A percentile compares a stretch with the other conserved stretches of the same genome.
Conservation (phyloP, 2,797 vertebrate species). For the Lemur catta region DNA sequence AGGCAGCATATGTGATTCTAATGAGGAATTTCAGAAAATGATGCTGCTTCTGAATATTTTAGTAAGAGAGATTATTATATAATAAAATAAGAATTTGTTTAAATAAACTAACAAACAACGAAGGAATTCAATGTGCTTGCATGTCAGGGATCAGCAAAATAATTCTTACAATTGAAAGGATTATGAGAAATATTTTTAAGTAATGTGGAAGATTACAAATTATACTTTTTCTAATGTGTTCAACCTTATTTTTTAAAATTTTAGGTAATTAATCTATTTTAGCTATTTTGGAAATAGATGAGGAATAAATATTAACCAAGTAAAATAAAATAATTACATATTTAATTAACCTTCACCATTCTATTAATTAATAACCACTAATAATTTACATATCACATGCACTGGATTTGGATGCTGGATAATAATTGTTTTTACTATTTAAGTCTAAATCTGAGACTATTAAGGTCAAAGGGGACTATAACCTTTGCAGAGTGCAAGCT, state of each 20-base stretch:
- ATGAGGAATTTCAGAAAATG: background rate
- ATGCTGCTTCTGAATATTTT: background rate
- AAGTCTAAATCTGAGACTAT: background rate
- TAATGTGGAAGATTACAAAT: background rate
- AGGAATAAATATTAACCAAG: background rate
- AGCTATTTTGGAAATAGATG: background rate
- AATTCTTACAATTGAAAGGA: background rate
- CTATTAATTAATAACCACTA: background rate
- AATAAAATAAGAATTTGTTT: background rate
- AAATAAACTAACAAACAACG: background rate
- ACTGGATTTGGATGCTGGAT: background rate
- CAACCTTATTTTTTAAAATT: background rate
- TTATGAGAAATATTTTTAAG: background rate
- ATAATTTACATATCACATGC: background rate
- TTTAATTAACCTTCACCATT: background rate
- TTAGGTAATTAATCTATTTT: background rate
- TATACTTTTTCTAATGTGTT: background rate
- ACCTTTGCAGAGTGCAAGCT: background rate
- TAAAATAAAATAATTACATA: background rate
- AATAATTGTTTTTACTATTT: background rate
- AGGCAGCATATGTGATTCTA: background rate
- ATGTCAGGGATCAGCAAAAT: background rate
- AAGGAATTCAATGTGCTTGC: background rate
- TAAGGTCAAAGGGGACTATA: background rate
- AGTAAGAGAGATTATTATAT: background rate